Percentiles rank a stretch among this genome's conserved stretches.
phyloP scores from a whole-genome alignment of 2,113 vertebrate species.

The Plecturocebus donacophilus region DNA sequence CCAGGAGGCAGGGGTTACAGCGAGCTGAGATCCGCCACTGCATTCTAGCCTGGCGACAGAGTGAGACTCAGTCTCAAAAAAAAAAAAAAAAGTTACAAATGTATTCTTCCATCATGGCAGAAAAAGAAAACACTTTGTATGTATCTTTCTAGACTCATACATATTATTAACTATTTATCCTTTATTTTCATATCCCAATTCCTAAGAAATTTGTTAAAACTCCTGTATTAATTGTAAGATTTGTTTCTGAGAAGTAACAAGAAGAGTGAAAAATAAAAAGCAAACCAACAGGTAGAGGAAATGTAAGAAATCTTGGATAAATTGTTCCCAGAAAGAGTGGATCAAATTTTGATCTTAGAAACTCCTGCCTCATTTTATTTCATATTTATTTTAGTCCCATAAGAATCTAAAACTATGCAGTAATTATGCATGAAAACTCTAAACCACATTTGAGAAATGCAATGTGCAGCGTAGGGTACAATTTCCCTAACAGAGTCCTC shows the following conservation, averaged over 20 bases:
- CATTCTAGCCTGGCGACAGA: too few relatives aligned
- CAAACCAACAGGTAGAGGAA: not conserved
- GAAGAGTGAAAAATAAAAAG: not conserved
- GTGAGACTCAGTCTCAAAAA: too few relatives aligned
- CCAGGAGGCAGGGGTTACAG: too few relatives aligned
- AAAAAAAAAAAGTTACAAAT: not conserved
- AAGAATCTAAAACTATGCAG: not conserved
- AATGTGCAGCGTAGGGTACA: not conserved
- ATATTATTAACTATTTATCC: not conserved
- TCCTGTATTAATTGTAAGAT: not conserved
- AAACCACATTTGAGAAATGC: not conserved
- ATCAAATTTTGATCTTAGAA: not conserved
- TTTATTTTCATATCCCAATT: conserved; percentile 9
- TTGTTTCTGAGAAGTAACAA: conserved; percentile 7
- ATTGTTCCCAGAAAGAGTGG: not conserved
- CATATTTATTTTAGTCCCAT: not conserved
- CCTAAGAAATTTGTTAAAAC: not conserved
- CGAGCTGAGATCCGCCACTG: too few relatives aligned
- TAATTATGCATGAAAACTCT: not conserved
- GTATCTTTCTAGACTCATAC: not conserved
- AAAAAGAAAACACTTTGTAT: not conserved
- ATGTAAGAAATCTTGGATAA: not conserved
- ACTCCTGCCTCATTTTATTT: not conserved
- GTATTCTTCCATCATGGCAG: not conserved
- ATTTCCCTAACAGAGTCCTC: not conserved